Percentiles rank a stretch among this genome's conserved stretches.
phyloP scores from a whole-genome alignment of 2,888 invertebrate genomes.

The Coenonympha arcania region DNA sequence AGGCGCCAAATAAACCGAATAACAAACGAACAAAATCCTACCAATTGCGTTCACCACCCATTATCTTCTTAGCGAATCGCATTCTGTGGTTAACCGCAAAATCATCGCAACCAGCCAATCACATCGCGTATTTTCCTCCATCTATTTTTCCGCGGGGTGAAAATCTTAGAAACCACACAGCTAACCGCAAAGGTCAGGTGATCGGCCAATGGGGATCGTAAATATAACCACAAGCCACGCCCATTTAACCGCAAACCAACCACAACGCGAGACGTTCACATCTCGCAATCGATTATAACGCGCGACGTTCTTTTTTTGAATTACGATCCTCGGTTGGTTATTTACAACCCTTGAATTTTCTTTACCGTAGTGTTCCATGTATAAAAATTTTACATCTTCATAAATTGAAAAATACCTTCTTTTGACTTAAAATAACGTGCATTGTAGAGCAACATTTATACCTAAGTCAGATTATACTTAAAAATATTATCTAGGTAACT shows the following conservation, averaged over 20 bases:
- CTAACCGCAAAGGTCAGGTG: slow-evolving; percentile 74
- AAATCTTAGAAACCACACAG: slow-evolving; percentile 77
- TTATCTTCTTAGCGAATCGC: slow-evolving; percentile 72
- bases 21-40: slow-evolving; percentile 46
- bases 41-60: slow-evolving; percentile 50
- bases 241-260: slow-evolving; percentile 78
- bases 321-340: slow-evolving; percentile 39
- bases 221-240: slow-evolving; percentile 77
- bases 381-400: background rate
- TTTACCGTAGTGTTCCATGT: background rate
- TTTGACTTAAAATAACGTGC: no score
- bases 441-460: no score
- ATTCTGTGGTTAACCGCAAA: slow-evolving; percentile 70
- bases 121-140: slow-evolving; percentile 61
- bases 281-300: slow-evolving; percentile 62
- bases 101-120: slow-evolving; percentile 62
- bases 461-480: no score
- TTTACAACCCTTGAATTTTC: slow-evolving; percentile 27
- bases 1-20: slow-evolving; percentile 44
- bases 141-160: slow-evolving; percentile 71
- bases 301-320: slow-evolving; percentile 55
- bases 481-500: no score
- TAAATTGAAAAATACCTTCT: no score
- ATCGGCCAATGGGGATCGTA: slow-evolving; percentile 75
- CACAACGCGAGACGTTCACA: slow-evolving; percentile 70